These are phyloP conservation scores for Phaedon cochleariae DNA, from an alignment of 2,888 invertebrate genomes.

Conservation along the genomic window DNA sequence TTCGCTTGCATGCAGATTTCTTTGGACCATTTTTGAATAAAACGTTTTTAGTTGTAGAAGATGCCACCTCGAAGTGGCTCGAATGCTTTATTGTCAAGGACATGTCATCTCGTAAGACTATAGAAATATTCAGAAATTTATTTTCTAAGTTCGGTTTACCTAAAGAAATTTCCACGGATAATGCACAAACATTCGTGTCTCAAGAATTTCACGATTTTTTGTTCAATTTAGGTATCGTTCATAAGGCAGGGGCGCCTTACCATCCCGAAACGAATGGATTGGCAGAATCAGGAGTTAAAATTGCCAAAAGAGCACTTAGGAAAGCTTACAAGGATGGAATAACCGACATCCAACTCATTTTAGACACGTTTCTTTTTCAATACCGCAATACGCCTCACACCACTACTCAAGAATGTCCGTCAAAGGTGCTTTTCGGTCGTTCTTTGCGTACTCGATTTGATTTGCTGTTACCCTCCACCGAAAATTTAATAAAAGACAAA, in stretches of 20 bases:
- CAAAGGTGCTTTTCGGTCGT: constrained; percentile 14
- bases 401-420: constrained; percentile 16
- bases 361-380: constrained; percentile 7
- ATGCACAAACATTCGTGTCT: constrained; percentile 10
- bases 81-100: constrained; percentile 11
- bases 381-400: constrained; percentile 17
- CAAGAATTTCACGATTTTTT: constrained; percentile 19
- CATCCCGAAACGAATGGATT: no score
- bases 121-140: neutral
- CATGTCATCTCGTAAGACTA: constrained; percentile 1
- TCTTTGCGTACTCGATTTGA: constrained; percentile 15
- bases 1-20: neutral
- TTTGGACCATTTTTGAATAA: neutral
- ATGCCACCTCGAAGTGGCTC: constrained; percentile 16
- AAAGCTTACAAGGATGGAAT: constrained; percentile 7
- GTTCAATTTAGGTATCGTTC: neutral
- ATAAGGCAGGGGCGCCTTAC: constrained; percentile 15
- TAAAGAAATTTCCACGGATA: constrained; percentile 1
- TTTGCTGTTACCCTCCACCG: constrained; percentile 10
- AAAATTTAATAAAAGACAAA: constrained; percentile 13
- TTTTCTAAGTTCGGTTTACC: neutral
- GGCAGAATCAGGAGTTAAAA: constrained; percentile 12
- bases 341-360: neutral
- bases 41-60: neutral
- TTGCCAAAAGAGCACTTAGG: constrained; percentile 1